Conservation (phyloP, 2,797 vertebrate species). For the Cephalopachus bancanus region DNA sequence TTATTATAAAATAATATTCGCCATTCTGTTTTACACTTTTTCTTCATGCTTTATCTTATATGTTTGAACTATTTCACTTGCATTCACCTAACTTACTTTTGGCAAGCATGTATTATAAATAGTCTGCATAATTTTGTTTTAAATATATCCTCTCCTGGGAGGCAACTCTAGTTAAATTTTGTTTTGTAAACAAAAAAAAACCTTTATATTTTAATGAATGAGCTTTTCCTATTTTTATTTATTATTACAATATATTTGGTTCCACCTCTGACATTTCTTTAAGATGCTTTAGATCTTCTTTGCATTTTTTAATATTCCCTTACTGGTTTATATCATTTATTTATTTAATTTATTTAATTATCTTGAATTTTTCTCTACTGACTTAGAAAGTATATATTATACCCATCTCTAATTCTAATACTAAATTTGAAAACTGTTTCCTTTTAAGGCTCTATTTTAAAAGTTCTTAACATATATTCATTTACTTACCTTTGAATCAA, state of each 20-base stretch:
- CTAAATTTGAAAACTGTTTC: slow-evolving; percentile 4
- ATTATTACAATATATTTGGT: neutral
- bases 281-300: neutral
- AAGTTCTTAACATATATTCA: slow-evolving; percentile 20
- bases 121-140: slow-evolving; percentile 52
- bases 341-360: slow-evolving; percentile 36
- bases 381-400: neutral
- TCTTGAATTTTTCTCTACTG: slow-evolving; percentile 36
- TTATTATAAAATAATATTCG: slow-evolving; percentile 66
- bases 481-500: neutral
- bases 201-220: neutral
- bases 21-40: slow-evolving; percentile 46
- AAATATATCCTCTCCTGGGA: slow-evolving; percentile 28
- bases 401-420: neutral
- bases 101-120: slow-evolving; percentile 28
- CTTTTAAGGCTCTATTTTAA: neutral
- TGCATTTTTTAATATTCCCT: neutral
- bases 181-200: neutral
- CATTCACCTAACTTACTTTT: slow-evolving; percentile 66
- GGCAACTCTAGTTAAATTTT: neutral
- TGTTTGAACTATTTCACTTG: slow-evolving; percentile 43
- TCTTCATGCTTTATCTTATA: slow-evolving; percentile 49
- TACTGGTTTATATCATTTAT: neutral
- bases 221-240: neutral
- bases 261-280: neutral